phyloP scores from a whole-genome alignment of 2,113 vertebrate genomes.

The Zeus faber region DNA sequence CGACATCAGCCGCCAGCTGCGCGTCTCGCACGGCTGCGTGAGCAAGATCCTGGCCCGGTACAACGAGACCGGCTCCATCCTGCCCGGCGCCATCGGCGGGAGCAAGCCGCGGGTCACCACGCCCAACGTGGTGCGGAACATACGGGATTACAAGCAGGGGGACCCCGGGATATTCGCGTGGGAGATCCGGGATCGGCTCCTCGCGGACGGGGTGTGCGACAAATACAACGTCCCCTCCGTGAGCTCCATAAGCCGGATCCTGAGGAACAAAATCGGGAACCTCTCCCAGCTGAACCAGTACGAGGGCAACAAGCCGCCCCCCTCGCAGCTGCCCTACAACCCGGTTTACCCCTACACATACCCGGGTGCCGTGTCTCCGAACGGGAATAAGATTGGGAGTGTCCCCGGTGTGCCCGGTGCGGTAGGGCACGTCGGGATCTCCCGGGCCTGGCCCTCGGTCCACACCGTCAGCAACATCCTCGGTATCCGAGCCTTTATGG shows the following conservation, averaged over 20 bases:
- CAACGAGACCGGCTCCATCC: constrained; percentile 90
- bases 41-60: constrained; percentile 91
- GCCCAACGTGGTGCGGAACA: constrained; percentile 87
- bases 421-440: constrained; percentile 73
- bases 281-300: constrained; percentile 75
- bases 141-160: constrained; percentile 87
- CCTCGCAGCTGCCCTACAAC: constrained; percentile 78
- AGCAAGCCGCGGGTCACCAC: constrained; percentile 92
- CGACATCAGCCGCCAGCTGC: constrained; percentile 89
- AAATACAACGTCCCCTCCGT: constrained; percentile 94
- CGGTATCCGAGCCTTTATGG: constrained; percentile 87
- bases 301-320: constrained; percentile 71
- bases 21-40: constrained; percentile 89
- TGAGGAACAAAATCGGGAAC: constrained; percentile 86
- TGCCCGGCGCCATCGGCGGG: constrained; percentile 90
- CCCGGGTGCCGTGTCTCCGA: constrained; percentile 72
- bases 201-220: constrained; percentile 89
- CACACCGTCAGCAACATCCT: constrained; percentile 91
- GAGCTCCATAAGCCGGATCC: constrained; percentile 90
- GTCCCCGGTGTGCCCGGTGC: constrained; percentile 67
- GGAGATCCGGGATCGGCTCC: constrained; percentile 90
- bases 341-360: constrained; percentile 86
- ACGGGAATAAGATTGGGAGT: constrained; percentile 74
- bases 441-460: constrained; percentile 85
- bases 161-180: constrained; percentile 94